Base-by-base conservation (phyloP, 2,113 vertebrate species). In the Lepus americanus region DNA sequence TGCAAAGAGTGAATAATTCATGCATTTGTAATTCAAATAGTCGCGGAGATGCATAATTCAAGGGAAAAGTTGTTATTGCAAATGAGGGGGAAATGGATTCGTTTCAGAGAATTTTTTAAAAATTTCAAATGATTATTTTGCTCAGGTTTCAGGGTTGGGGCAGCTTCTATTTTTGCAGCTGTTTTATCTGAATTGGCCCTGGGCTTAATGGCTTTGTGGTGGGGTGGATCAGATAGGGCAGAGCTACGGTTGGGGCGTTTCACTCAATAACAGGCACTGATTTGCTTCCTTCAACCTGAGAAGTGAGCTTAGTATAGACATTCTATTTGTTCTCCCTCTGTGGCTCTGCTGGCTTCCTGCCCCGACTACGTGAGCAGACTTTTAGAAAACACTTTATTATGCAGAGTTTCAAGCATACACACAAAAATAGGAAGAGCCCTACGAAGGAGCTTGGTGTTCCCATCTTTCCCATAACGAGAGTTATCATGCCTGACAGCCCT, bases 1-100 rank as follows among this genome's bases (percentile, higher is more conserved):
- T 29, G 64, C 86, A 94, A 86, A 94, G 93, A 72, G 91, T 97
- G 96, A 97, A 96, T 97, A 97, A 97, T 97, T 98, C 94, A 95
- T 92, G 77, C 94, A 94, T 96, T 96, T 91, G 95, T 93, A 96
- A 97, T 97, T 96, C 93, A 96, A 92, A 96, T 88, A 74, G 90
- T 95, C 94, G 44, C 2, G 0, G 63, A 31, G 89, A 97, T 94
- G 96, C 96, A 95, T 97, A 97, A 97, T 97, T 97, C 96, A 97
- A 97, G 78, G 31, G 84, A 84, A 92, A 96, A 94, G 89, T 88
- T 97, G 95, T 97, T 96, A 93, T 96, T 94, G 66, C 67, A 95
- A 93, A 85, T 36, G 91, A 11, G 13, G 79, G 79, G 87, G 81
- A 90, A 95, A 69, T 84, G 89, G 95, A 93, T 97, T 97, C 86